phyloP scores from a whole-genome alignment of 2,113 vertebrate species.

The Melanerpes aurifrons region DNA sequence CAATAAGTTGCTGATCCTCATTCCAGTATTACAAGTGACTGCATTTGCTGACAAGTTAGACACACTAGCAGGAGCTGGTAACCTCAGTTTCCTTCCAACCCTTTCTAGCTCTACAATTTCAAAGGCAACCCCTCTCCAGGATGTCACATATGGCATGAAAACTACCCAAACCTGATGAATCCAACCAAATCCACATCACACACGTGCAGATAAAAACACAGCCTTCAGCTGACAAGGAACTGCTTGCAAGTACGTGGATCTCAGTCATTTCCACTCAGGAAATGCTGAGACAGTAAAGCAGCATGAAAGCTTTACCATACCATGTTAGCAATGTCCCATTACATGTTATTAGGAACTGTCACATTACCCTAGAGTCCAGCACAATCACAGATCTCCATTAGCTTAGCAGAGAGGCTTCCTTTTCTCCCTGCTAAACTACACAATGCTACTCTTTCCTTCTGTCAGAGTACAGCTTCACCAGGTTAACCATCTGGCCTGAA shows the following conservation, averaged over 20 bases:
- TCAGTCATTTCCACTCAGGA: not conserved
- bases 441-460: conserved; percentile 32
- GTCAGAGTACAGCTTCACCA: conserved; percentile 37
- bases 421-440: conserved; percentile 37
- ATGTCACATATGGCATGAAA: not conserved
- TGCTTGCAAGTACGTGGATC: not conserved
- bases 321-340: conserved; percentile 9
- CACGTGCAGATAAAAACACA: not conserved
- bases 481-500: conserved; percentile 54
- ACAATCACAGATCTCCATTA: conserved; percentile 49
- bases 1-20: not conserved
- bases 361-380: conserved; percentile 18
- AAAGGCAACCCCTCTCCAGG: not conserved
- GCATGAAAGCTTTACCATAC: conserved; percentile 32
- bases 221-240: not conserved
- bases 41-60: not conserved
- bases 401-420: conserved; percentile 33
- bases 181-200: not conserved
- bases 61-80: not conserved
- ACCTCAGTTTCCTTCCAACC: not conserved
- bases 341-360: conserved; percentile 21
- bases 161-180: not conserved
- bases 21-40: not conserved
- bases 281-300: conserved; percentile 1
- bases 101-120: not conserved